These are phyloP conservation scores for Sarotherodon lohbergeri DNA, from an alignment of 2,113 vertebrate genomes.

Conservation along the genomic window DNA sequence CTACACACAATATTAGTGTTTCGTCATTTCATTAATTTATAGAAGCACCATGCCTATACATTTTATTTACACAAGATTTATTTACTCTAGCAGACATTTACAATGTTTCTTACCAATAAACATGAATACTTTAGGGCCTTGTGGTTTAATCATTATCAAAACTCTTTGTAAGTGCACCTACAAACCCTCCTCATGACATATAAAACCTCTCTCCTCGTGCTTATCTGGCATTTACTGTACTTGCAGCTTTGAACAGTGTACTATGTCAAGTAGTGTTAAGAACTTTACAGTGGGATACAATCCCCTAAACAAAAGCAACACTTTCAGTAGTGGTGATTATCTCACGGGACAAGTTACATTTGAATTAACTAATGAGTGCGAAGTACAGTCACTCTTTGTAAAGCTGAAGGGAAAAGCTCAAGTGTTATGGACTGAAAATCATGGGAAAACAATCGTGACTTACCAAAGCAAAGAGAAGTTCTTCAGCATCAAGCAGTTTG, in stretches of 20 bases:
- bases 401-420: constrained; percentile 64
- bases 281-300: constrained; percentile 47
- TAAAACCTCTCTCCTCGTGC: neutral
- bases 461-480: constrained; percentile 54
- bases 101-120: neutral
- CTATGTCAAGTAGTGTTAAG: constrained; percentile 38
- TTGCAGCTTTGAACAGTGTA: neutral
- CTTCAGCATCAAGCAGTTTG: constrained; percentile 45
- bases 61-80: neutral
- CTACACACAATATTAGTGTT: neutral
- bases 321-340: constrained; percentile 50
- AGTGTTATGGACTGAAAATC: constrained; percentile 36
- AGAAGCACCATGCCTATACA: neutral
- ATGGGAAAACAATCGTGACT: neutral
- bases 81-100: neutral
- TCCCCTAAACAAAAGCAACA: constrained; percentile 33
- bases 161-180: neutral
- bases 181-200: neutral
- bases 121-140: neutral
- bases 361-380: constrained; percentile 31
- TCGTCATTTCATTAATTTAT: neutral
- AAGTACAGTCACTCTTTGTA: constrained; percentile 36
- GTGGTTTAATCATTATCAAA: constrained; percentile 20
- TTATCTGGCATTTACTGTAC: neutral
- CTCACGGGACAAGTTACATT: constrained; percentile 46